Evolutionary conservation across 1,140 invertebrate species (phyloP).

Genomic region (Aleiodes sp.): DNA sequence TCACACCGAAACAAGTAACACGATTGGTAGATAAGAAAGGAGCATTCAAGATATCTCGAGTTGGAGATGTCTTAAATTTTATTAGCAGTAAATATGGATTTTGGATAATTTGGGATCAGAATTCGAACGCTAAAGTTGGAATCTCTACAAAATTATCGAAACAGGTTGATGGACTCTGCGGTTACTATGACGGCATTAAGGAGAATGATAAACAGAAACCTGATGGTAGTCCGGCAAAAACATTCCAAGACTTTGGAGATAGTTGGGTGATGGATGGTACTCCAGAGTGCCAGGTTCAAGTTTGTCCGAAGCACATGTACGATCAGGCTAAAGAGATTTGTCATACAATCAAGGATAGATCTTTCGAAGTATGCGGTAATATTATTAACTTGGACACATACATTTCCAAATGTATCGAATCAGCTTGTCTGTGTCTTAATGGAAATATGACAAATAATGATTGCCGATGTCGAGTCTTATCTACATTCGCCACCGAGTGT

Average conservation of each 20-base stretch:
- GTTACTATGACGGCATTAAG: conserved; percentile 74
- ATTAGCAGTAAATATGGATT: conserved; percentile 77
- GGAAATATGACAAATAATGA: conserved; percentile 63
- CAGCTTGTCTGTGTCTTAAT: conserved; percentile 75
- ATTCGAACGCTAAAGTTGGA: conserved; percentile 77
- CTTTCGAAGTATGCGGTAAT: conserved; percentile 71
- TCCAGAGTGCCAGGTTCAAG: conserved; percentile 65
- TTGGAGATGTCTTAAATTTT: conserved; percentile 76
- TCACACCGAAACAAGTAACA: conserved; percentile 75
- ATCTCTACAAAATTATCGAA: conserved; percentile 71
- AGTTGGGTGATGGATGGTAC: conserved; percentile 72
- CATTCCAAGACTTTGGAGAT: conserved; percentile 76
- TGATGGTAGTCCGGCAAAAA: conserved; percentile 70
- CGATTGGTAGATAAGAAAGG: conserved; percentile 71
- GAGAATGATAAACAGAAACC: conserved; percentile 77
- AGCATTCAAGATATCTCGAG: conserved; percentile 73
- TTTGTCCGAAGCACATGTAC: conserved; percentile 70
- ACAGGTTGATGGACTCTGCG: conserved; percentile 81
- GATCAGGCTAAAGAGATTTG: conserved; percentile 73
- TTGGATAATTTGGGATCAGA: conserved; percentile 75
- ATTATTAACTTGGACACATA: conserved; percentile 74
- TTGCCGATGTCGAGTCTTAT: conserved; percentile 76
- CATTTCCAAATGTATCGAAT: conserved; percentile 77
- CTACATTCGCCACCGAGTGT: conserved; percentile 77
- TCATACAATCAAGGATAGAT: conserved; percentile 68